These are phyloP conservation scores for Urosaurus nigricauda DNA, from an alignment of 2,797 vertebrate genomes.

Conservation along the genomic window DNA sequence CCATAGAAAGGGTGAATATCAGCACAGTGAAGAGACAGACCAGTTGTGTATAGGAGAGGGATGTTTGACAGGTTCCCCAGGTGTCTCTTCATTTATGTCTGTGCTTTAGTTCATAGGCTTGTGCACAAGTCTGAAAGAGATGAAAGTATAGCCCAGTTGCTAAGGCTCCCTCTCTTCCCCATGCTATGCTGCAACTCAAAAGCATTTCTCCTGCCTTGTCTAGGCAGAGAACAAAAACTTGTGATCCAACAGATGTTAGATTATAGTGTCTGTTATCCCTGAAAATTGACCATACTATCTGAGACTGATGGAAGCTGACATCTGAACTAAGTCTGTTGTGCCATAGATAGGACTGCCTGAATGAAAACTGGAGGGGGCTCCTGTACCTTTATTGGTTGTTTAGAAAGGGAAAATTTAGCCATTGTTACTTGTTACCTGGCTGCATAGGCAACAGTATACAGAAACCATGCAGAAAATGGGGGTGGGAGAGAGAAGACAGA, in stretches of 20 bases:
- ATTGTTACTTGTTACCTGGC: too few relatives aligned
- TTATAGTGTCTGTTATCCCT: neutral
- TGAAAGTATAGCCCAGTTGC: neutral
- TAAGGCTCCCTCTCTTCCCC: too few relatives aligned
- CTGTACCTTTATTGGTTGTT: too few relatives aligned
- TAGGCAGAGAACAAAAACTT: neutral
- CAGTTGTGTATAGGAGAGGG: too few relatives aligned
- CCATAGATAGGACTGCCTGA: too few relatives aligned
- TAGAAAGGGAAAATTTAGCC: too few relatives aligned
- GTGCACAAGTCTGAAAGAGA: neutral
- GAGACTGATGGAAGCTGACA: neutral
- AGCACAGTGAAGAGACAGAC: neutral
- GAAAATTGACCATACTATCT: neutral
- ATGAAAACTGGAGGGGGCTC: too few relatives aligned
- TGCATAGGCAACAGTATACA: too few relatives aligned
- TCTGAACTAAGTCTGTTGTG: neutral
- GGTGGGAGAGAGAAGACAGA: too few relatives aligned
- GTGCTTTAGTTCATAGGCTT: neutral
- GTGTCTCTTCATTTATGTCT: neutral
- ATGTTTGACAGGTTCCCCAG: neutral
- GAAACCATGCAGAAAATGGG: too few relatives aligned
- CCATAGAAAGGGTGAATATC: neutral
- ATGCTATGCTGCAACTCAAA: too few relatives aligned
- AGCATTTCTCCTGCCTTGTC: too few relatives aligned
- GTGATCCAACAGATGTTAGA: neutral